Percentiles rank a stretch among this genome's conserved stretches.
Conservation (phyloP, 1,140 invertebrate species). For the Ostrea denselamellosa region DNA sequence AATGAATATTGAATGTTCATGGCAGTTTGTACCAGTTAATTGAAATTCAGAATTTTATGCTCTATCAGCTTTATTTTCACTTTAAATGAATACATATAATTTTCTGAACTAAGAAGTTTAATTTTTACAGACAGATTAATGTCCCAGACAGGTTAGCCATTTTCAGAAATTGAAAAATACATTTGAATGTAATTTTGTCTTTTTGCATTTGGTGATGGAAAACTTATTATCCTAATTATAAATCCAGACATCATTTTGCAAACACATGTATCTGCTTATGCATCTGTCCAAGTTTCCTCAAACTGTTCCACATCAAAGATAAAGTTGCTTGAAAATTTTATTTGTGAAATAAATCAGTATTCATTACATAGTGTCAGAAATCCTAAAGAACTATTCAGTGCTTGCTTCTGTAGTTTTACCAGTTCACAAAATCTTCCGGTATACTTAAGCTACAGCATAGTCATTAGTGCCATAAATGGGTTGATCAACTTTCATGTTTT, state of each 20-base stretch:
- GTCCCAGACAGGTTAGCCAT: slow-evolving; percentile 16
- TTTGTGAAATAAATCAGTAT: too few species aligned
- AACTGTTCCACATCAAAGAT: not conserved
- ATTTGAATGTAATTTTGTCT: not conserved
- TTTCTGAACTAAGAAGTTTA: too few species aligned
- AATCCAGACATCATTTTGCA: not conserved
- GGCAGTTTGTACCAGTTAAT: too few species aligned
- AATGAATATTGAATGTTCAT: too few species aligned
- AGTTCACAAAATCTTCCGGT: not conserved
- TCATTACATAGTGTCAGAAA: too few species aligned
- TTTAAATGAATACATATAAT: too few species aligned
- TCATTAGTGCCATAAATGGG: too few species aligned
- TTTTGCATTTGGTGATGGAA: slow-evolving; percentile 11
- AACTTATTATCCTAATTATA: not conserved
- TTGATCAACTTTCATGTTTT: too few species aligned
- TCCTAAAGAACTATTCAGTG: not conserved
- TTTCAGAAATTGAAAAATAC: not conserved
- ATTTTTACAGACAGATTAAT: slow-evolving; percentile 19
- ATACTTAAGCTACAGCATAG: too few species aligned
- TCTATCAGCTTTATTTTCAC: too few species aligned
- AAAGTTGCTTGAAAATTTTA: too few species aligned
- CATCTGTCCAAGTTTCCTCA: not conserved
- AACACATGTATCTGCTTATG: not conserved
- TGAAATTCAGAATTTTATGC: too few species aligned
- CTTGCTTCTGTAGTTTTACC: not conserved